Evolutionary conservation across 2,113 vertebrate species (phyloP).

Genomic region (Sinocyclocheilus anophthalmus): DNA sequence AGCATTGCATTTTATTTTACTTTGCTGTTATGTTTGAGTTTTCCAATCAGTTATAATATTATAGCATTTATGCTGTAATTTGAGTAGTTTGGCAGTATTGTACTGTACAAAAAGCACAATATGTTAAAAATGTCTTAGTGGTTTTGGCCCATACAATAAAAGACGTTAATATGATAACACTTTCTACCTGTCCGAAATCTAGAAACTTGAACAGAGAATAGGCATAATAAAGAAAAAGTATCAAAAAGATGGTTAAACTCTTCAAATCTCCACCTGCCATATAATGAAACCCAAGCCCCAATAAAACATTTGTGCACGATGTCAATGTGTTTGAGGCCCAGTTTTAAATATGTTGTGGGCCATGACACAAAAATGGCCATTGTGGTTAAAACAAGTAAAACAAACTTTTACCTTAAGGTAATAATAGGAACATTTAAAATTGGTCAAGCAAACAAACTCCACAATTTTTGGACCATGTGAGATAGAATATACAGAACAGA

Average conservation of each 20-base stretch:
- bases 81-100: not conserved
- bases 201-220: too few relatives aligned
- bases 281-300: not conserved
- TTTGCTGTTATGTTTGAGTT: too few relatives aligned
- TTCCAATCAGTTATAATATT: too few relatives aligned
- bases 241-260: not conserved
- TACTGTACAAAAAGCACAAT: not conserved
- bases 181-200: not conserved
- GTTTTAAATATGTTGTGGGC: too few relatives aligned
- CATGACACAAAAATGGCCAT: too few relatives aligned
- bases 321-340: too few relatives aligned
- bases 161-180: not conserved
- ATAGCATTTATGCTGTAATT: not conserved
- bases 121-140: too few relatives aligned
- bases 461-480: too few relatives aligned
- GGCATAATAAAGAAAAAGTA: not conserved
- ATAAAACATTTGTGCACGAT: not conserved
- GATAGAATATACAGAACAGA: too few relatives aligned
- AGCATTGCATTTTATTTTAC: too few relatives aligned
- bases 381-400: too few relatives aligned
- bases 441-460: not conserved
- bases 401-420: not conserved
- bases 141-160: not conserved
- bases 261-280: not conserved
- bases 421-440: not conserved